Evolutionary conservation across 2,797 vertebrate species (phyloP), one percentile per base, ranked within the genome.

Genomic region (Amblyopsis hoosieri): DNA sequence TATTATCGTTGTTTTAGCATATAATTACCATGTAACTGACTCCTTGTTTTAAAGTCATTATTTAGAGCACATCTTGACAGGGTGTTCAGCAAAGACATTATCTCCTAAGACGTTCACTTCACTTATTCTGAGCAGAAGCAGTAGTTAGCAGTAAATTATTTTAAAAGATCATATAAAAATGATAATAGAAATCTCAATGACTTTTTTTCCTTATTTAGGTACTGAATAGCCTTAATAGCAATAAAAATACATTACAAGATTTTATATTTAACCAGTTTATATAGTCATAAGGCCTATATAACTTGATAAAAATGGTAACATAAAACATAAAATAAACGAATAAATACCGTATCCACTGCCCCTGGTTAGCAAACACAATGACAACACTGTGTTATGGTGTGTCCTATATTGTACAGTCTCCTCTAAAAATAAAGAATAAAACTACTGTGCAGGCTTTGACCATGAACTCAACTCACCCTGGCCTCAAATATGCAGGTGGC

Each of bases 1-100:
- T 76, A 37, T 37, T 6, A 5, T 37, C 0, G 33, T 75, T 84
- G 83, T 88, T 82, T 77, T 54, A 80, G 76, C 80, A 55, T 80
- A 82, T 88, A 85, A 89, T 89, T 83, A 83, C 76, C 82, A 80
- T 70, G 78, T 85, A 85, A 91, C 85, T 82, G 81, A 87, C 54
- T 64, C 66, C 81, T 87, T 86, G 82, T 87, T 89, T 83, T 85
- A 75, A 59, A 72, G 81, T 79, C 59, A 85, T 89, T 84, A 85
- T 89, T 86, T 77, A 67, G 52, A 80, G 67, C 29, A 68, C 70
- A 84, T 82, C 66, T 70, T 71, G 86, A 81, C 80, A 76, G 69
- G 73, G 78, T 70, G 73, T 59, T 85, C 46, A 23, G 74, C 81
- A 80, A 80, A 80, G 86, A 85, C 82, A 80, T 45, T 45, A 23